Evolutionary conservation across 2,888 invertebrate species (phyloP).

Genomic region (Melieria crassipennis): DNA sequence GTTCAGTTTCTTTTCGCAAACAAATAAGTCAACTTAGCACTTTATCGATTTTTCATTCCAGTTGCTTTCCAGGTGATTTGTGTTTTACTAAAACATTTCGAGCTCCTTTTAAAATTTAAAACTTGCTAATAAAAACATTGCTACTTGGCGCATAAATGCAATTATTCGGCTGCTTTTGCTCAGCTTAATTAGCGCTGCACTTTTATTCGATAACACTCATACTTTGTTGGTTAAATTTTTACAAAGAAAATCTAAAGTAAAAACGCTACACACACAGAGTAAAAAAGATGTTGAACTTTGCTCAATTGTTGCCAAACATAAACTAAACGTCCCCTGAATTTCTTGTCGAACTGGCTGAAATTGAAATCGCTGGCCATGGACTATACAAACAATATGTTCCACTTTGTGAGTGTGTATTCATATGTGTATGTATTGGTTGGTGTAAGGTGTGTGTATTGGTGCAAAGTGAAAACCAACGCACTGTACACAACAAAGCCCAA

Average conservation of each 20-base stretch:
- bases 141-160: conserved; percentile 17
- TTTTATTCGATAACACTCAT: conserved; percentile 18
- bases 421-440: neutral
- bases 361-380: conserved; percentile 26
- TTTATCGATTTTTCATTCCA: conserved; percentile 26
- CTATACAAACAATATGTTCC: conserved; percentile 4
- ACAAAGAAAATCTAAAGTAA: conserved; percentile 10
- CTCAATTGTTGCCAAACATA: conserved; percentile 45
- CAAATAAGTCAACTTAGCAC: conserved; percentile 7
- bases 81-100: conserved; percentile 18
- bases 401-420: neutral
- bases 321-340: conserved; percentile 41
- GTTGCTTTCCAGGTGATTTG: neutral
- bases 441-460: neutral
- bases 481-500: neutral
- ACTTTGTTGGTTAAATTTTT: conserved; percentile 13
- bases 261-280: conserved; percentile 17
- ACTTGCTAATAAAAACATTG: neutral
- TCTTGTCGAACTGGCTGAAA: conserved; percentile 27
- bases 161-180: conserved; percentile 26
- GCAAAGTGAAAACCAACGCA: neutral
- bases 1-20: conserved; percentile 24
- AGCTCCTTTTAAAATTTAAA: conserved; percentile 2
- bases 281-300: conserved; percentile 34
- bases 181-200: neutral